These are phyloP conservation scores for Phoeniculus purpureus DNA, from an alignment of 2,797 vertebrate species.

Conservation along the genomic window DNA sequence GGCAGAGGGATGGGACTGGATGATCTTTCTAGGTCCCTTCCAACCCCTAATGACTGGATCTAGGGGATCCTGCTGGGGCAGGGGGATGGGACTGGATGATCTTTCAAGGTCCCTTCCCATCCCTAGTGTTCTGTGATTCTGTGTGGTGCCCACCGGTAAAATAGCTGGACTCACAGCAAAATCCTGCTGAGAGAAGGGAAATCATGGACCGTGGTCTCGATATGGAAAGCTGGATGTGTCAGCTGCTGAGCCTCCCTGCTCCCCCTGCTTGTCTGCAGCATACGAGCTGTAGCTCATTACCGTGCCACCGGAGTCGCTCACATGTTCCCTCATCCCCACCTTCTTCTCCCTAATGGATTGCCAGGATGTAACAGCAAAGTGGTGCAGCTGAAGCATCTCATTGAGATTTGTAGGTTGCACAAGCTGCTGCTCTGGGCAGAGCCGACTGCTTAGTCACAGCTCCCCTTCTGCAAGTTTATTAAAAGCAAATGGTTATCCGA, in stretches of 20 bases:
- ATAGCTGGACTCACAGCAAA: not conserved
- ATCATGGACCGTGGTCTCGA: not conserved
- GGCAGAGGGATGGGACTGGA: too few species aligned
- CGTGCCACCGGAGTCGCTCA: not conserved
- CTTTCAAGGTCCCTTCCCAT: too few species aligned
- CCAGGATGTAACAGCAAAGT: not conserved
- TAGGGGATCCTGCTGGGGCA: too few species aligned
- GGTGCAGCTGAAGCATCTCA: not conserved
- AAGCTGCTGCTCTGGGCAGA: not conserved
- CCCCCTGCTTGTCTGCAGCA: not conserved
- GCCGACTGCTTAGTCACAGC: not conserved
- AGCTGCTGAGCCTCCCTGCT: not conserved
- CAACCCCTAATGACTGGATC: too few species aligned
- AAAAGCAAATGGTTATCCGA: not conserved
- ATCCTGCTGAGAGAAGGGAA: not conserved
- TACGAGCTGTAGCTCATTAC: not conserved
- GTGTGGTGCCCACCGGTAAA: not conserved
- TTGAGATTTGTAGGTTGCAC: not conserved
- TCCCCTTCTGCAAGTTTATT: not conserved
- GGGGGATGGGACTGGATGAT: too few species aligned
- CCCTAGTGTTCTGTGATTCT: not conserved
- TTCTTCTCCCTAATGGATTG: not conserved
- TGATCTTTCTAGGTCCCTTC: too few species aligned
- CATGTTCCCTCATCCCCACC: not conserved
- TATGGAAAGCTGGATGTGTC: not conserved